Conservation (phyloP, 2,797 vertebrate genomes). For the Sorex maritimensis region DNA sequence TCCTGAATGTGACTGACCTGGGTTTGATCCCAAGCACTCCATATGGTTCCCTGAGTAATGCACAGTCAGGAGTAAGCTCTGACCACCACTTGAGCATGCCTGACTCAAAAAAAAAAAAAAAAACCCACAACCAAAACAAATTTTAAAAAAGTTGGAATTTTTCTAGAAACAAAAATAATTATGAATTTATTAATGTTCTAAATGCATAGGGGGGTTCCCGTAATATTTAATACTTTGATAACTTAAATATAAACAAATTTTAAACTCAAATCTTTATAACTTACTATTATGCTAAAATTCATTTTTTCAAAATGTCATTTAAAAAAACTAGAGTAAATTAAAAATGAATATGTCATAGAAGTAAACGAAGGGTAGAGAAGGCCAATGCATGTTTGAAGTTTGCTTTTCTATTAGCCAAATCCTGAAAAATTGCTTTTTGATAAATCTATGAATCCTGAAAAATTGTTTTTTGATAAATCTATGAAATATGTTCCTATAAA, state of each 20-base stretch:
- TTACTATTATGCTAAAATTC: background rate
- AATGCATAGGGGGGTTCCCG: background rate
- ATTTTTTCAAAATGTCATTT: constrained; percentile 14
- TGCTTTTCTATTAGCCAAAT: background rate
- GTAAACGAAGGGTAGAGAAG: background rate
- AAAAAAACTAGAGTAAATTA: background rate
- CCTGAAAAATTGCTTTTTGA: background rate
- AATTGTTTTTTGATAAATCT: background rate
- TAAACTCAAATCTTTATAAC: background rate
- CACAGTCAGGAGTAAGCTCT: no score
- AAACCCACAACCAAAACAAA: no score
- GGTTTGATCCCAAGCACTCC: no score
- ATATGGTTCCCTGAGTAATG: no score
- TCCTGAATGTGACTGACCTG: no score
- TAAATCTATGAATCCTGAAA: background rate
- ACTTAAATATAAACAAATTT: background rate
- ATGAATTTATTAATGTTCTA: background rate
- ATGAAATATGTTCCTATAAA: background rate
- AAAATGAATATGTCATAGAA: background rate
- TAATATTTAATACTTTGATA: background rate
- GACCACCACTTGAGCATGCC: no score
- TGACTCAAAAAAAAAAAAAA: no score
- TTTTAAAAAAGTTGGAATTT: no score
- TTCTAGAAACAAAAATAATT: background rate
- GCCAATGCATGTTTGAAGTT: background rate